Base-by-base conservation (phyloP, 2,113 vertebrate species). In the Dipodomys merriami region DNA sequence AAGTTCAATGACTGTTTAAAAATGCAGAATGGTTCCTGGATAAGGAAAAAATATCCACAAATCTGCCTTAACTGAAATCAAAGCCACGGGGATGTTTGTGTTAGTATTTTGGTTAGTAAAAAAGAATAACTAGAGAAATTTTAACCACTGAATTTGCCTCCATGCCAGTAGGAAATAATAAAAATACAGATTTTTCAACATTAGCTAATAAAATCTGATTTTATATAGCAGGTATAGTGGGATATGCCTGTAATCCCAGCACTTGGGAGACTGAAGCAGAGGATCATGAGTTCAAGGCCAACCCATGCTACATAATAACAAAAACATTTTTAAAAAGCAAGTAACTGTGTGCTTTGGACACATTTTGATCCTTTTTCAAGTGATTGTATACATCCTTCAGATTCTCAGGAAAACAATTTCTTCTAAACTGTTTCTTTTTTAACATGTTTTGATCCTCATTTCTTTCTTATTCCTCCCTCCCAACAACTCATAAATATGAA, bases 401-500 rank as follows among this genome's bases (percentile, higher is more conserved):
- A 96, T 23, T 86, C 74, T 60, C 25, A 93, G 89, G 72, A 74
- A 76, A 91, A 77, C n/a, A 23, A 76, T 46, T 95, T 85, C 86
- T 91, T 90, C 93, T 90, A 79, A 92, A 82, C 90, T 88, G 67
- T 90, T 95, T 81, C 88, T 83, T 94, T 67, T 88, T 62, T 86
- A 94, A 92, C 76, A 86, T 90, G 89, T 93, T 65, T 87, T 22
- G 69, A 73, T 90, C 83, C 44, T 86, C 30, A 85, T 57, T 95
- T 94, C 87, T 94, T 94, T 95, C 86, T 87, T 93, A 81, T 25
- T 94, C 96, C 96, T 93, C 85, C 90, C 88, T 96, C 92, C 88
- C 64, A 64, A 93, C 96, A 97, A 96, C 97, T 97, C 94, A 97
- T 97, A 97, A 97, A 96, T 91, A 93, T 22, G 22, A 98, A 97